phyloP scores from a whole-genome alignment of 2,888 invertebrate species.

The Lysandra bellargus region DNA sequence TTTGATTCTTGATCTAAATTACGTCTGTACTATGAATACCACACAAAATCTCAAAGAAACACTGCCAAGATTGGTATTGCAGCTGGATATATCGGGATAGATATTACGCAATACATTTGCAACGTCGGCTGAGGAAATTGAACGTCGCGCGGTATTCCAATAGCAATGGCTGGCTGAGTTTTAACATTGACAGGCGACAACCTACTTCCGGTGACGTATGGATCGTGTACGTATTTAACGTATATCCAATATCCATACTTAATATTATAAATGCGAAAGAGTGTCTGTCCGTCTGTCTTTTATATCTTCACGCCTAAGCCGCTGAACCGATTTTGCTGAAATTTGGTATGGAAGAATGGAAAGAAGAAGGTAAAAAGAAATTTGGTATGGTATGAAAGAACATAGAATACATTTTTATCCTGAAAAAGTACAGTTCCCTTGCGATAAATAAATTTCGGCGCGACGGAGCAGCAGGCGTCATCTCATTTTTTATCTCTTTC shows the following conservation, averaged over 20 bases:
- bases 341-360: no score
- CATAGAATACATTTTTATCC: no score
- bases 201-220: constrained; percentile 3
- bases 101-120: constrained; percentile 25
- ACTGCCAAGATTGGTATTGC: constrained; percentile 8
- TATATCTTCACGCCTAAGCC: no score
- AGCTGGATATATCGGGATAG: background rate
- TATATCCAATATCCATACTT: background rate
- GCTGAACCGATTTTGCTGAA: no score
- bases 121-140: constrained; percentile 38
- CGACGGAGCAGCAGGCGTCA: no score
- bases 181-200: constrained; percentile 23
- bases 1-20: no score
- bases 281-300: no score
- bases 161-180: constrained; percentile 29
- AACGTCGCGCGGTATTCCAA: constrained; percentile 37
- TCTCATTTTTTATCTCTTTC: background rate
- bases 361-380: no score
- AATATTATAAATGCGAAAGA: no score
- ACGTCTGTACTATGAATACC: background rate
- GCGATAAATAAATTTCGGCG: no score
- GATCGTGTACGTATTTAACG: background rate
- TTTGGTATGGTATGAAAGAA: no score
- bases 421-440: no score
- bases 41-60: background rate